phyloP scores from a whole-genome alignment of 2,113 vertebrate genomes.

The Scalopus aquaticus region DNA sequence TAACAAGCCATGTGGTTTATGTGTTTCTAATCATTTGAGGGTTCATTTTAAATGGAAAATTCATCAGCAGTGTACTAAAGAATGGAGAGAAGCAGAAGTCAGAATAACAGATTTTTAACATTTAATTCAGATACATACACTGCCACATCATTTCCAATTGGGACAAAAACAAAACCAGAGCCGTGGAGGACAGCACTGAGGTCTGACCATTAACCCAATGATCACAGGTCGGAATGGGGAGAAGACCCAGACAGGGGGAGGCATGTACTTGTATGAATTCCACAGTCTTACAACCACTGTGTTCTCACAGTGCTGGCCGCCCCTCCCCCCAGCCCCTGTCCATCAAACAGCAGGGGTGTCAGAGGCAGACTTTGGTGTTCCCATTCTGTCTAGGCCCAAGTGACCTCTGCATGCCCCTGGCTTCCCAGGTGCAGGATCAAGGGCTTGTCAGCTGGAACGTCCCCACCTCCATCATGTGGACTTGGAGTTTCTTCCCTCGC shows the following conservation, averaged over 20 bases:
- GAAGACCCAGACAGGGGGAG: constrained; percentile 16
- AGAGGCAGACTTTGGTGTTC: not conserved
- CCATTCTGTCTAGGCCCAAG: not conserved
- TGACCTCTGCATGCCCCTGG: constrained; percentile 12
- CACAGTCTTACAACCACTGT: not conserved
- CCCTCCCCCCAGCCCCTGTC: not conserved
- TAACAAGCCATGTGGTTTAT: not conserved
- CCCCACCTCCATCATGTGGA: not conserved
- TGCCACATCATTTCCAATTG: not conserved
- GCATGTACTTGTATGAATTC: not conserved
- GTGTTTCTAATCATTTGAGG: not conserved
- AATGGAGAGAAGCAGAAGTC: not conserved
- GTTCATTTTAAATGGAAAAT: not conserved
- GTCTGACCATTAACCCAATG: constrained; percentile 61
- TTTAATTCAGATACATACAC: not conserved
- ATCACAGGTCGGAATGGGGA: not conserved
- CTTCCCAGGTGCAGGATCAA: constrained; percentile 13
- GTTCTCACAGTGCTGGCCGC: not conserved
- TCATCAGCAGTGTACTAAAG: not conserved
- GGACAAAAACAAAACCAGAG: not conserved
- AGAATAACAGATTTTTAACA: not conserved
- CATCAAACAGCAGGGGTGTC: constrained; percentile 7
- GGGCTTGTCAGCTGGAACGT: not conserved
- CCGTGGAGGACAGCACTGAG: not conserved
- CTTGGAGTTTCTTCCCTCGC: not conserved